Evolutionary conservation across 1,140 invertebrate genomes (phyloP).

Genomic region (Apis cerana): DNA sequence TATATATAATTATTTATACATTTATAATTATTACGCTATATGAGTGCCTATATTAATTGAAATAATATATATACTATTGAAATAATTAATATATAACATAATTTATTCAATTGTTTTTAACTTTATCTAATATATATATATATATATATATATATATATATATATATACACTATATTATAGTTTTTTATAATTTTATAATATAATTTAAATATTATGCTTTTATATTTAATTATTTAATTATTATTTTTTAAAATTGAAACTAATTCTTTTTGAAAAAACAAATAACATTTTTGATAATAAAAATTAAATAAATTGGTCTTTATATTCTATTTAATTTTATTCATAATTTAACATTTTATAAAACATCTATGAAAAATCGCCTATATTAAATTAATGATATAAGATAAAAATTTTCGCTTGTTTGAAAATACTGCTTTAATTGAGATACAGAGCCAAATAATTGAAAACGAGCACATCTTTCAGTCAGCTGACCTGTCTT

Average conservation of each 20-base stretch:
- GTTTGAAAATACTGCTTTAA: slow-evolving; percentile 28
- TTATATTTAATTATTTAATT: not conserved
- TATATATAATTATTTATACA: not conserved
- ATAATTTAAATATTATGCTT: not conserved
- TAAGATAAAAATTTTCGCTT: not conserved
- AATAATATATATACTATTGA: too few species aligned
- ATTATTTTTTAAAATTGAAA: not conserved
- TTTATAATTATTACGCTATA: not conserved
- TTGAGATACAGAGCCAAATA: not conserved
- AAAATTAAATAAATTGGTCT: not conserved
- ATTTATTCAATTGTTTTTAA: not conserved
- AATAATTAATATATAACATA: too few species aligned
- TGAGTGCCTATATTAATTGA: not conserved
- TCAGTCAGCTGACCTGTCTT: slow-evolving; percentile 79
- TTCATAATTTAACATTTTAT: not conserved
- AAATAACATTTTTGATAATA: not conserved
- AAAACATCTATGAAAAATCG: not conserved
- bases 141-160: too few species aligned
- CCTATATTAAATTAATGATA: not conserved
- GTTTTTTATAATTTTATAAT: too few species aligned
- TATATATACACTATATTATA: too few species aligned
- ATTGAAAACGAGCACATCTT: slow-evolving; percentile 64
- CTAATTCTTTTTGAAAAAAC: not conserved
- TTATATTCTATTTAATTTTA: not conserved
- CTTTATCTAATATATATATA: too few species aligned